Base-by-base conservation (phyloP, 2,113 vertebrate genomes). In the Entomyzon cyanotis region DNA sequence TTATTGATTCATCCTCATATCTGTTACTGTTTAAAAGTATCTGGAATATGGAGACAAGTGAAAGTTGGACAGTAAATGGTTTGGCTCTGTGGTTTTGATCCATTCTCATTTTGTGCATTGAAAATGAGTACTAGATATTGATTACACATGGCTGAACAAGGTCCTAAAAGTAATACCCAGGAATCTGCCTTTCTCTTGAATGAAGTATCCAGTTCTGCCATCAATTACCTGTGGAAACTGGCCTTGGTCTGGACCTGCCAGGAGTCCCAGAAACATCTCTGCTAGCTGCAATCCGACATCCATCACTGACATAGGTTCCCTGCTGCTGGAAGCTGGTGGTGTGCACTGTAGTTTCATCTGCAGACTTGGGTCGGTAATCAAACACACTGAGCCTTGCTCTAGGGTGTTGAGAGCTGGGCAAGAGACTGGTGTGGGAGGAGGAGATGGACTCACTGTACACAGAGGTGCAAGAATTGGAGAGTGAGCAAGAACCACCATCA, bases 401-500 rank as follows among this genome's bases (percentile, higher is more conserved):
- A 67, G 87, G 50, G 31, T 94, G 73, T 68, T 97, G 87, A 92
- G 89, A 79, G 92, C 93, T 18, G 15, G 97, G 98, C 87, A 98
- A 97, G 70, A 98, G 96, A 83, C 97, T 98, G 41, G 97, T 97
- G 91, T 98, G 98, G 31, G 98, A 99, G 3, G 98, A 98, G 35
- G 98, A 98, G 47, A 98, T 90, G 83, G 97, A 98, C 87, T 99
- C 99, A 5, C 99, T 99, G 98, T 98, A 99, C 93, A 99, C 98
- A 1, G 99, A 99, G 2, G 99, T 99, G 94, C 99, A 99, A 33
- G 99, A 99, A 87, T 99, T 98, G 67, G 99, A 99, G 64, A 99
- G 96, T 3, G 99, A 99, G 80, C 99, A 98, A 60, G 99, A 99
- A 18, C 98, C 99, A 0, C 97, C 98, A 0, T 99, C 99, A 1